Conservation (phyloP, 2,888 invertebrate species). For the Alloplasta piceator region DNA sequence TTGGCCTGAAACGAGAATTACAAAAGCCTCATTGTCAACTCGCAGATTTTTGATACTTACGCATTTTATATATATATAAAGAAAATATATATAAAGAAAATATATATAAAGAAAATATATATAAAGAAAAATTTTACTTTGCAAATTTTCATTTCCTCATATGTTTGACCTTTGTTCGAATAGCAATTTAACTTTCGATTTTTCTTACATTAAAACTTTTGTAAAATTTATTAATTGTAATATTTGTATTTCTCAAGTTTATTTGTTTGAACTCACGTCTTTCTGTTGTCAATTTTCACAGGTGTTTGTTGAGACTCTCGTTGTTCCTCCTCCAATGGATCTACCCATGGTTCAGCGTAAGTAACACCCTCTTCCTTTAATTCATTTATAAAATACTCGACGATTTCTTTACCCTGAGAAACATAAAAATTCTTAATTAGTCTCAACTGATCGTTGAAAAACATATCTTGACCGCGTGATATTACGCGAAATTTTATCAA, state of each 20-base stretch:
- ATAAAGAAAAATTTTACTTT: too few species aligned
- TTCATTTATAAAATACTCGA: conserved; percentile 94
- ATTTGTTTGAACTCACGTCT: conserved; percentile 43
- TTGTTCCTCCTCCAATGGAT: conserved; percentile 68
- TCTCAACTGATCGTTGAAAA: too few species aligned
- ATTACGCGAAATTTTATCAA: not conserved
- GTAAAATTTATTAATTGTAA: too few species aligned
- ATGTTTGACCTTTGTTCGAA: too few species aligned
- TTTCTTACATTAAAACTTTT: too few species aligned
- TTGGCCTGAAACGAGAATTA: conserved; percentile 41
- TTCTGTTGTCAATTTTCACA: conserved; percentile 53
- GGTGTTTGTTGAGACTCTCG: conserved; percentile 46
- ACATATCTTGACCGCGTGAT: not conserved
- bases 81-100: too few species aligned
- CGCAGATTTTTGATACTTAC: too few species aligned
- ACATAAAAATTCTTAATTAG: conserved; percentile 28
- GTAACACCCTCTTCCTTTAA: conserved; percentile 90
- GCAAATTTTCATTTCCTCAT: too few species aligned
- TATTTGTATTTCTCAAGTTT: too few species aligned
- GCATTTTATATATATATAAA: too few species aligned
- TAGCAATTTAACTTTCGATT: too few species aligned
- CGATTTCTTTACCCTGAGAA: conserved; percentile 94
- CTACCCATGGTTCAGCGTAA: conserved; percentile 87
- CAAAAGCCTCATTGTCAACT: not conserved
- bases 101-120: too few species aligned